Base-by-base conservation (phyloP, 2,888 invertebrate genomes). In the Cremastobaeus sp. region DNA sequence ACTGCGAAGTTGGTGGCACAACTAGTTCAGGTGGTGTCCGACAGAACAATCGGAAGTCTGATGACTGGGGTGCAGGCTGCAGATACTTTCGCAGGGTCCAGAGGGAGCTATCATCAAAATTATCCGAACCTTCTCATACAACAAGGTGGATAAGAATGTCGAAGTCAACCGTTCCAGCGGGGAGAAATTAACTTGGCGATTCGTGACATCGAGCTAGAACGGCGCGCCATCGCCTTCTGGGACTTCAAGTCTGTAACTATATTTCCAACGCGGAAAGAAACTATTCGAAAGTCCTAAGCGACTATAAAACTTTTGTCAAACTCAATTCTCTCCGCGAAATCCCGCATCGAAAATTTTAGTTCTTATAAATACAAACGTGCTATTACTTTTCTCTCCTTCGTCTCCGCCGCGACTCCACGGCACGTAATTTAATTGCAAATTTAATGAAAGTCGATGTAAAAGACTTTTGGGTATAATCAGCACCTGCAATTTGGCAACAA, bases 41-140 rank as follows among this genome's bases (percentile, higher is more conserved):
- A 68, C 28, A 35, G 35, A 25, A 30, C 48, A 50, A 64, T 93
- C 88, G 90, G 89, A 65, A 89, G 90, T 30, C 90, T 91, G 76
- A 91, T 93, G 89, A 88, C 88, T 8, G 94, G 94, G 94, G 92
- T 93, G 89, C 92, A 82, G 90, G 43, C 30, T 32, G 89, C 90
- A 34, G 91, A 86, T 89, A 50, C 89, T 91, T 0, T 91, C 92
- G 28, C 0, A 92, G 90, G 92, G 93, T 39, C 94, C 93, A 78
- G 90, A 89, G 64, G 90, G 89, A 1, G 85, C 91, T n/a, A 91
- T 95, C 14, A 91, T 91, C 0, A 85, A 89, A 20, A 92, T 95
- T 45, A 89, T 89, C 47, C 94, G 94, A 94, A 79, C 94, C 90
- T 92, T 4, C 18, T 20, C 18, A 90, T 90, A 90, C 78, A 90